Percentiles rank a stretch among this genome's conserved stretches.
These are phyloP conservation scores for Octodonta nipae DNA, from an alignment of 2,888 invertebrate species.

Conservation along the genomic window DNA sequence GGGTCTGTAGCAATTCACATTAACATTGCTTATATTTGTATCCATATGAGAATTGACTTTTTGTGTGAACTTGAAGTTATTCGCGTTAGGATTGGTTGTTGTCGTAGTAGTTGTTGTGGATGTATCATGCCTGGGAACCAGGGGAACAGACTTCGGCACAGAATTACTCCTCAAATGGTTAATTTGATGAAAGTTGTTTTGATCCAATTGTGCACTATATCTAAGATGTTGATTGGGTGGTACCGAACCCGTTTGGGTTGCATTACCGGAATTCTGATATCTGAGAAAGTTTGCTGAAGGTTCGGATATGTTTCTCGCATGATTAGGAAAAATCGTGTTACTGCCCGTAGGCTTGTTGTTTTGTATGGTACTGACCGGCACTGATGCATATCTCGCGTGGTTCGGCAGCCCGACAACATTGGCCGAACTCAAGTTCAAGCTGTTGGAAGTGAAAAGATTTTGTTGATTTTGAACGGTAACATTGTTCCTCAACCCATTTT, in stretches of 20 bases:
- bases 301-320: slow-evolving; percentile 29
- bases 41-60: slow-evolving; percentile 9
- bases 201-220: slow-evolving; percentile 21
- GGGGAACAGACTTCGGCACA: slow-evolving; percentile 25
- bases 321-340: slow-evolving; percentile 21
- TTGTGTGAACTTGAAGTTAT: slow-evolving; percentile 8
- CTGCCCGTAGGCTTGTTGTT: slow-evolving; percentile 16
- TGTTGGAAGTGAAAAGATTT: slow-evolving; percentile 10
- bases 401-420: slow-evolving; percentile 34
- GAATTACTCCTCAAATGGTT: slow-evolving; percentile 27
- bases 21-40: slow-evolving; percentile 30
- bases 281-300: slow-evolving; percentile 18
- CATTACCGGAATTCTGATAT: slow-evolving; percentile 14
- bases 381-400: slow-evolving; percentile 28
- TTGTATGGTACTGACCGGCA: slow-evolving; percentile 24
- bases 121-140: slow-evolving; percentile 13
- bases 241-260: slow-evolving; percentile 10
- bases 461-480: too few relatives aligned
- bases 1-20: slow-evolving; percentile 36
- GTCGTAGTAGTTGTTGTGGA: slow-evolving; percentile 11
- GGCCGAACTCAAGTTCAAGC: slow-evolving; percentile 24
- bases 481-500: too few relatives aligned
- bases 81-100: slow-evolving; percentile 8
- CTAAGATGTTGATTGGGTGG: slow-evolving; percentile 21
- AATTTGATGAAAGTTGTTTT: slow-evolving; percentile 16